Evolutionary conservation across 2,888 invertebrate species (phyloP).

Genomic region (Thysanoteuthis rhombus): DNA sequence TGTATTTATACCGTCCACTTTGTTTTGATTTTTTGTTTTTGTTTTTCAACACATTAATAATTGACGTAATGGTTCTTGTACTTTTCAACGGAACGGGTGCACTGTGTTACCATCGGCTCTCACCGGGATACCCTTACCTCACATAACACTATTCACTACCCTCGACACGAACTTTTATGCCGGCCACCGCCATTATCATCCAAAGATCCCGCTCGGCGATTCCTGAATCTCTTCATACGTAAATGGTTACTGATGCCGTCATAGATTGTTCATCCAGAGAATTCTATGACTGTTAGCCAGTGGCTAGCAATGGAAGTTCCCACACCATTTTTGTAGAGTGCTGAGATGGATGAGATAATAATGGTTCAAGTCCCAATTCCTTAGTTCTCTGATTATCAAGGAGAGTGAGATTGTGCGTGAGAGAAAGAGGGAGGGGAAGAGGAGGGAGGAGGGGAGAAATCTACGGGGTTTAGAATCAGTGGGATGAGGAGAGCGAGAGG

Average conservation of each 20-base stretch:
- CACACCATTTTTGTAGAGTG: background rate
- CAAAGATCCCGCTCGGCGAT: background rate
- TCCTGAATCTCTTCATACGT: background rate
- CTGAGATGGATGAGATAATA: background rate
- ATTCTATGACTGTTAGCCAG: background rate
- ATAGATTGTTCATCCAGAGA: background rate
- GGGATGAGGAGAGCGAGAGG: background rate
- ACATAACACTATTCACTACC: background rate
- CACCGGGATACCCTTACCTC: background rate
- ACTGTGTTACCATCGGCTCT: background rate
- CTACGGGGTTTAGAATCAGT: too few relatives aligned
- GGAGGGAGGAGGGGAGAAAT: too few relatives aligned
- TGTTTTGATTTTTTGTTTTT: too few relatives aligned
- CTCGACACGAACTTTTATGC: background rate
- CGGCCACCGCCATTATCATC: background rate
- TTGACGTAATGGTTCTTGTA: background rate
- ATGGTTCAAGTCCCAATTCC: background rate
- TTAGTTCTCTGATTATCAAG: background rate
- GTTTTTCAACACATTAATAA: background rate
- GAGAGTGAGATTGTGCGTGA: background rate
- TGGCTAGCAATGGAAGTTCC: background rate
- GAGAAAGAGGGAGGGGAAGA: background rate
- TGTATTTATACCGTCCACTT: too few relatives aligned
- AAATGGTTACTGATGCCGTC: background rate
- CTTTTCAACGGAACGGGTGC: background rate